These are phyloP conservation scores for Zaprionus tsacasi DNA, from an alignment of 1,140 invertebrate genomes.

Conservation along the genomic window DNA sequence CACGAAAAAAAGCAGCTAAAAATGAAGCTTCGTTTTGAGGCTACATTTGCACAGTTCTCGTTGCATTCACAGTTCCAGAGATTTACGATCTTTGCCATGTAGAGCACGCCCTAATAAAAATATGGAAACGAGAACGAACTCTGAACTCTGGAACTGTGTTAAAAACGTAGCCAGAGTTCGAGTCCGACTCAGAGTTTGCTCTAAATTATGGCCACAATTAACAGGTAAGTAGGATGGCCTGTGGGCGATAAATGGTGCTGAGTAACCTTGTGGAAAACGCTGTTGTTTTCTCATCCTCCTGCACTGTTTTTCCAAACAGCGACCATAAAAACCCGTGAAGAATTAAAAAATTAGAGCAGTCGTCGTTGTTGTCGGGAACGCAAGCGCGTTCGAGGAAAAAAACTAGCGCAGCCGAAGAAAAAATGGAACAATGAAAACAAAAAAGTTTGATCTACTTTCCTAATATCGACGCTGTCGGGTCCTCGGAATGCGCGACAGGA, in stretches of 20 bases:
- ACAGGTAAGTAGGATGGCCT: slow-evolving; percentile 65
- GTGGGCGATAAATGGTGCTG: slow-evolving; percentile 37
- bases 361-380: slow-evolving; percentile 21
- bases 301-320: slow-evolving; percentile 45
- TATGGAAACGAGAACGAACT: slow-evolving; percentile 12
- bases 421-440: slow-evolving; percentile 76
- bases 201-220: slow-evolving; percentile 66
- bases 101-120: slow-evolving; percentile 53
- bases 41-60: background rate
- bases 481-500: slow-evolving; percentile 64
- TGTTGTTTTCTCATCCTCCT: slow-evolving; percentile 8
- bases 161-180: slow-evolving; percentile 30
- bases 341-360: slow-evolving; percentile 82
- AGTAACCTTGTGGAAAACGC: slow-evolving; percentile 62
- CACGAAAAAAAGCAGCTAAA: background rate
- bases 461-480: slow-evolving; percentile 44
- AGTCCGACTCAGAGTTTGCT: background rate
- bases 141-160: slow-evolving; percentile 18
- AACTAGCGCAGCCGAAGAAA: slow-evolving; percentile 71
- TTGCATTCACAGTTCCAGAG: slow-evolving; percentile 1
- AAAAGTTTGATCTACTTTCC: slow-evolving; percentile 78
- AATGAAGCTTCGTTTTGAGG: background rate
- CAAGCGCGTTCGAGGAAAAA: slow-evolving; percentile 70
- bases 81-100: slow-evolving; percentile 22
- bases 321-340: slow-evolving; percentile 67